Evolutionary conservation across 2,797 vertebrate genomes (phyloP).

Genomic region (Danio kyathit): DNA sequence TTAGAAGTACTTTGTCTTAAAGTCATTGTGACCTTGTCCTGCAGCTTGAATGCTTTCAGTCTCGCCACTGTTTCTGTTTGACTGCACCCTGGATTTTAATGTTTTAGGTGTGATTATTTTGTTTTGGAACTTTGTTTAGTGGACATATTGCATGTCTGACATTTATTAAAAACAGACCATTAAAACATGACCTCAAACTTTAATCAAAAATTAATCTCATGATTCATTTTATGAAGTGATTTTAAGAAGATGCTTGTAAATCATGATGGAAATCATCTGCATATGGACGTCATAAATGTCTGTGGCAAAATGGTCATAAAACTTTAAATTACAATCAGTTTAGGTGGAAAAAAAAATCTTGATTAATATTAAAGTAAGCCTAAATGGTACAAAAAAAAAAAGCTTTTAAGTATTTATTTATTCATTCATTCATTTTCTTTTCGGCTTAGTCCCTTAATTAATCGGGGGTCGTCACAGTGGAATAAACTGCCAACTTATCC

Average conservation of each 20-base stretch:
- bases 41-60: not conserved
- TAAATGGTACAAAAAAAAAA: not conserved
- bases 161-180: not conserved
- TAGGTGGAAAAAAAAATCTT: not conserved
- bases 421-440: no score
- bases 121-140: not conserved
- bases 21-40: slow-evolving; percentile 20
- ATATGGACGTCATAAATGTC: not conserved
- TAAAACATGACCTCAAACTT: not conserved
- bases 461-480: no score
- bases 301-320: not conserved
- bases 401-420: not conserved
- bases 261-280: not conserved
- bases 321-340: not conserved
- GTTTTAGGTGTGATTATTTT: not conserved
- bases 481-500: no score
- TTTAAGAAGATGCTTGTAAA: not conserved
- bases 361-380: not conserved
- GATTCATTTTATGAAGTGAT: not conserved
- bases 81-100: not conserved
- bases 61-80: not conserved
- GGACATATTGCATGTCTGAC: not conserved
- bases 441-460: no score
- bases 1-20: slow-evolving; percentile 3
- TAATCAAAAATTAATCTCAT: not conserved